Evolutionary conservation across 2,888 invertebrate species (phyloP).

Genomic region (Ditula angustiorana): DNA sequence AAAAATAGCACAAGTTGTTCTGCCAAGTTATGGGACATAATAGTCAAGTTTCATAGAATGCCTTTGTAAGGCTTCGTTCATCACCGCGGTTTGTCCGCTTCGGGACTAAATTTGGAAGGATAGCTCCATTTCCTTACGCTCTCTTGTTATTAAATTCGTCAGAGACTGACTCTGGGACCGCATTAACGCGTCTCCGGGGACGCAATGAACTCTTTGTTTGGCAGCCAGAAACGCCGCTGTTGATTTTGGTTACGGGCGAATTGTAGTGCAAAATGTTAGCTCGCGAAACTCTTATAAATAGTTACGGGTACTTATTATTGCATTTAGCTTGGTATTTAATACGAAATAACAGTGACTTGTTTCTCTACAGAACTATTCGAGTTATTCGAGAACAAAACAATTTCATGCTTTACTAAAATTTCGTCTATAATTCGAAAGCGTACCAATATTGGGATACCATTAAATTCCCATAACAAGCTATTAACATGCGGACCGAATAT

Average conservation of each 20-base stretch:
- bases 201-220: slow-evolving; percentile 34
- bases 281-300: not conserved
- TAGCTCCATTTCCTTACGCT: slow-evolving; percentile 32
- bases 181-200: slow-evolving; percentile 28
- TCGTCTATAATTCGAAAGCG: not conserved
- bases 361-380: not conserved
- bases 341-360: not conserved
- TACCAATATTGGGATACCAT: slow-evolving; percentile 17
- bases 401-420: not conserved
- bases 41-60: not conserved
- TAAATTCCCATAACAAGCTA: slow-evolving; percentile 3
- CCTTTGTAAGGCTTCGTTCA: slow-evolving; percentile 25
- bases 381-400: not conserved
- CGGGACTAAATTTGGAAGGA: slow-evolving; percentile 31
- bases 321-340: not conserved
- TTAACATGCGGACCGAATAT: slow-evolving; percentile 11
- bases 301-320: not conserved
- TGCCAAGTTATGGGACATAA: slow-evolving; percentile 16
- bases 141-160: slow-evolving; percentile 36
- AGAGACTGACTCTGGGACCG: slow-evolving; percentile 23
- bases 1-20: slow-evolving; percentile 2
- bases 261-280: slow-evolving; percentile 8
- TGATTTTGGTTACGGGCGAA: slow-evolving; percentile 24
- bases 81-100: slow-evolving; percentile 14
- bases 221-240: slow-evolving; percentile 7